Evolutionary conservation across 53 echinoderm and acorn worm genomes (phyloP).

Genomic region (Echinarachnius parma): DNA sequence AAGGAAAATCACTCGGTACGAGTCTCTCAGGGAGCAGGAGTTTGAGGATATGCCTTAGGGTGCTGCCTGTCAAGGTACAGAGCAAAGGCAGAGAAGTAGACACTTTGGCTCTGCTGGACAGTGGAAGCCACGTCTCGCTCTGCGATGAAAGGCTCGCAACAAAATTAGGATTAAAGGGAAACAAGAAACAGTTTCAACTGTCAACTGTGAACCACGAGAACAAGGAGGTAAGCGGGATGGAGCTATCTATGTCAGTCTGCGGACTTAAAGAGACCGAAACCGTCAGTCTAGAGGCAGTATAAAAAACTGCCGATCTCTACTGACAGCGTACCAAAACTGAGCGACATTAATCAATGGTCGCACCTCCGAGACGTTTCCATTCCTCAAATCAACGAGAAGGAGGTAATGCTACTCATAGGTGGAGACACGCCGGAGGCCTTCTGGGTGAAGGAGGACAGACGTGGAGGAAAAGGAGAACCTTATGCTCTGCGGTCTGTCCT

Average conservation of each 20-base stretch:
- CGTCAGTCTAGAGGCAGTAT: conserved; percentile 38
- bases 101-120: conserved; percentile 12
- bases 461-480: conserved; percentile 51
- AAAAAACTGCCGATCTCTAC: conserved; percentile 46
- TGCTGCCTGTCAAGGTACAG: conserved; percentile 12
- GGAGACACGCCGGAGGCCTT: conserved; percentile 59
- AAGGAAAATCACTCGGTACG: not conserved
- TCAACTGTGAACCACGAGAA: conserved; percentile 39
- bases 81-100: conserved; percentile 1
- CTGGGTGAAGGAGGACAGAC: conserved; percentile 50
- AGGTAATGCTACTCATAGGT: conserved; percentile 52
- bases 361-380: conserved; percentile 41
- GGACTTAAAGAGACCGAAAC: conserved; percentile 35
- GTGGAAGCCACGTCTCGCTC: conserved; percentile 50
- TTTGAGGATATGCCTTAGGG: conserved; percentile 7
- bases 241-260: conserved; percentile 20
- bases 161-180: conserved; percentile 44
- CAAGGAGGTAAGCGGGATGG: conserved; percentile 35
- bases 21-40: not conserved
- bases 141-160: conserved; percentile 62
- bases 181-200: conserved; percentile 43
- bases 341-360: conserved; percentile 37
- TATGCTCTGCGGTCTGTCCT: conserved; percentile 56
- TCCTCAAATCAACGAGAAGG: conserved; percentile 32
- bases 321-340: conserved; percentile 36